Conservation (phyloP, 2,797 vertebrate genomes). For the Pseudopleuronectes americanus region DNA sequence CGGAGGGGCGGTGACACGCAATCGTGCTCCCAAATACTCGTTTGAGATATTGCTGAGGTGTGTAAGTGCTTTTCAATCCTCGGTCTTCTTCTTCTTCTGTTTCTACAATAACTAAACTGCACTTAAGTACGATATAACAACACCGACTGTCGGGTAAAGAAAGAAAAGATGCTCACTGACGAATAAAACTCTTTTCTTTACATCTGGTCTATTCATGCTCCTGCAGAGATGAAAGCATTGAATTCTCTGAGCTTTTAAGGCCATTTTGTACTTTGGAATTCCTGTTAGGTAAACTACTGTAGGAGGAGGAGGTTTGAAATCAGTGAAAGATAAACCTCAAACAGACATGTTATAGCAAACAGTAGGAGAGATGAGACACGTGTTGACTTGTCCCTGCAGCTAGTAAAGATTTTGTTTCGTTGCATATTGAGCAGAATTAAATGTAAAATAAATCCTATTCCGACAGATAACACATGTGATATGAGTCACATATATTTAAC, state of each 20-base stretch:
- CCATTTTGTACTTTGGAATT: slow-evolving; percentile 16
- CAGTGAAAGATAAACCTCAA: slow-evolving; percentile 20
- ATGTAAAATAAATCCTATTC: too few relatives aligned
- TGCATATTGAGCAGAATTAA: too few relatives aligned
- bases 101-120: slow-evolving; percentile 12
- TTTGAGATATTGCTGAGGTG: slow-evolving; percentile 7
- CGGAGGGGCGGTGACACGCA: slow-evolving; percentile 20
- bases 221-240: slow-evolving; percentile 43
- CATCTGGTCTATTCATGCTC: slow-evolving; percentile 40
- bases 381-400: too few relatives aligned
- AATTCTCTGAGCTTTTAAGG: slow-evolving; percentile 46
- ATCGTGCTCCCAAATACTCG: slow-evolving; percentile 18
- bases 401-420: too few relatives aligned
- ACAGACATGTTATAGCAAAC: slow-evolving; percentile 4
- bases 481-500: background rate
- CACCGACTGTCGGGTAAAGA: slow-evolving; percentile 9
- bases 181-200: slow-evolving; percentile 16
- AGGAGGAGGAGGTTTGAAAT: slow-evolving; percentile 18
- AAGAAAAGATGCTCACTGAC: slow-evolving; percentile 14
- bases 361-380: too few relatives aligned
- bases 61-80: slow-evolving; percentile 33
- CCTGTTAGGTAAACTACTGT: slow-evolving; percentile 33
- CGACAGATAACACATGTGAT: too few relatives aligned
- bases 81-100: background rate
- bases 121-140: slow-evolving; percentile 7